Evolutionary conservation across 30 jellyfish, hydroid and myxozoan genomes (phyloP).

Genomic region (Turritopsis rubra): DNA sequence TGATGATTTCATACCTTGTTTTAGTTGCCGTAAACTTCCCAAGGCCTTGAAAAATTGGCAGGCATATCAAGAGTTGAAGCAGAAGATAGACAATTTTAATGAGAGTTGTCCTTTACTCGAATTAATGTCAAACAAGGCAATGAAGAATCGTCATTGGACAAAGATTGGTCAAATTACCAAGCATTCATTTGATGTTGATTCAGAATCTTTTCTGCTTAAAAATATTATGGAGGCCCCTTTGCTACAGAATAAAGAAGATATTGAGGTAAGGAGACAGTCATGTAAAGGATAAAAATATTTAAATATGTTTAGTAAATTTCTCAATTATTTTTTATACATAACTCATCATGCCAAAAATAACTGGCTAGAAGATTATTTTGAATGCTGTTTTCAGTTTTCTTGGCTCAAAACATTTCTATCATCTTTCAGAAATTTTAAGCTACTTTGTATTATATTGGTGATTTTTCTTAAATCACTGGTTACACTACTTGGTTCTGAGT

Average conservation of each 20-base stretch:
- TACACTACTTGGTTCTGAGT: too few relatives aligned
- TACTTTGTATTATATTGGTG: too few relatives aligned
- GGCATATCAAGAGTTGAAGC: constrained; percentile 68
- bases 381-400: too few relatives aligned
- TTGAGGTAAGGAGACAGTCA: constrained; percentile 46
- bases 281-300: not conserved
- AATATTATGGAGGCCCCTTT: constrained; percentile 80
- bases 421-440: too few relatives aligned
- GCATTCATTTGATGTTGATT: constrained; percentile 54
- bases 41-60: constrained; percentile 75
- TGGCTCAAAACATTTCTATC: too few relatives aligned
- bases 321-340: not conserved
- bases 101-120: constrained; percentile 84
- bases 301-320: not conserved
- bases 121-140: constrained; percentile 78
- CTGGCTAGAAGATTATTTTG: too few relatives aligned
- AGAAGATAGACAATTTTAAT: constrained; percentile 65
- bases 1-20: too few relatives aligned
- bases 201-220: constrained; percentile 56
- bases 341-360: too few relatives aligned
- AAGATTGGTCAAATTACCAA: constrained; percentile 54
- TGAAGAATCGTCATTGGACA: constrained; percentile 76
- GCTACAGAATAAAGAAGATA: constrained; percentile 66
- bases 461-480: too few relatives aligned
- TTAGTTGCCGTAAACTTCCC: constrained; percentile 64